Base-by-base conservation (phyloP, 2,113 vertebrate species). In the Trematocara nigrifrons region DNA sequence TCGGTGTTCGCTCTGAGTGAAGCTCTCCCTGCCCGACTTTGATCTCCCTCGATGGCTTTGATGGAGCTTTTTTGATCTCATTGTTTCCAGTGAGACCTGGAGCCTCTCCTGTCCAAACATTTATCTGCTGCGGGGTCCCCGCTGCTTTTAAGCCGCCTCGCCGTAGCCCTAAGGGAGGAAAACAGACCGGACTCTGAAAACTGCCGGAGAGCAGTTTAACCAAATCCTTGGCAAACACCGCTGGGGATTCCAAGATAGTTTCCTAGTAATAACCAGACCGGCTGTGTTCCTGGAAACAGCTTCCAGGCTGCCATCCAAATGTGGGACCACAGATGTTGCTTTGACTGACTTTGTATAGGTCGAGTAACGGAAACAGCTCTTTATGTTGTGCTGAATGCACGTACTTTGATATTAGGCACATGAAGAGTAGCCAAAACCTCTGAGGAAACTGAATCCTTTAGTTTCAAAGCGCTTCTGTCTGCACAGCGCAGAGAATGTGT, bases 101-200 rank as follows among this genome's bases (percentile, higher is more conserved):
- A 90, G 76, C 83, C 49, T 76, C 64, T 80, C 85, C 86, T 88
- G 89, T 89, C 79, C 79, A 93, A 93, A 91, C 91, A 93, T 86
- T 88, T 79, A 81, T 89, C 49, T 59, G 74, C 11, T 80, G 81
- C 49, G 38, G 52, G 84, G 79, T 52, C 29, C 81, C 74, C 12
- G 52, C 56, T 86, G 84, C 84, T 82, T 78, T 81, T 59, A 47
- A 59, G 84, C 80, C 4, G 33, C 51, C 84, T 31, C 6, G 20
- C 81, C 85, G 59, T 69, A 74, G 79, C 76, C 49, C 20, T 15
- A 4, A 18, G 7, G 20, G 47, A 57, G 74, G 84, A 40, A 40
- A 74, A 51, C 83, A 54, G 56, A 56, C 35, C 6, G 77, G 26
- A 22, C 9, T 52, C 59, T 54, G 35, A 26, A 76, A 76, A 64